Evolutionary conservation across 2,888 invertebrate genomes (phyloP), one percentile per base, ranked within the genome.

Genomic region (Mallateleia sp.): DNA sequence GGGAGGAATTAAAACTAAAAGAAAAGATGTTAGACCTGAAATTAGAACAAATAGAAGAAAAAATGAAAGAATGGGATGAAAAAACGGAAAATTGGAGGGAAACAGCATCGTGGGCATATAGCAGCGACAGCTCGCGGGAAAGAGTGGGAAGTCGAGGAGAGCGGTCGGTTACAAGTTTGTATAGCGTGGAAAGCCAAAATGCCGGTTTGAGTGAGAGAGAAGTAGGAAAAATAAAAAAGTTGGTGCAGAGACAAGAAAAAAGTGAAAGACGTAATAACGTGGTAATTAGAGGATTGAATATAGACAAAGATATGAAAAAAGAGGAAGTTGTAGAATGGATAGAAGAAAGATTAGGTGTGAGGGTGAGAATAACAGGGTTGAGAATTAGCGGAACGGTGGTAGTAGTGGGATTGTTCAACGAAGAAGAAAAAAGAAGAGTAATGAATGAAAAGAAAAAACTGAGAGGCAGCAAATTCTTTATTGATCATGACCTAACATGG

Each of bases 261-360:
- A 8, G 18, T n/a, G 66, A 66, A 24, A 64, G 77, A 28, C 54
- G 18, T 25, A 77, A 77, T n/a, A 66, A 77, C 38, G 45, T 56
- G 0, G 15, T 56, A 20, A 54, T 77, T 6, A 77, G 77, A 22
- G 75, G 64, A 0, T 75, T 32, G 0, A 20, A 54, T 15, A 28
- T 6, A 9, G 15, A 38, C 8, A 54, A 64, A 28, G 42, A 54
- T 28, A 20, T 64, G 1, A 42, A 18, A 14, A 62, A 64, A 34
- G 75, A 64, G 11, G 14, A 24, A 11, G 32, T 75, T 0, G 18
- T n/a, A 22, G 7, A 38, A 14, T 75, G 75, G 75, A 38, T 75
- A 7, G 32, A 34, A 18, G 38, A 15, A n/a, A n/a, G n/a, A n/a
- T n/a, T n/a, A n/a, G n/a, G n/a, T n/a, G n/a, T n/a, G n/a, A n/a